phyloP scores from a whole-genome alignment of 2,888 invertebrate species.

The Sisyra nigra region DNA sequence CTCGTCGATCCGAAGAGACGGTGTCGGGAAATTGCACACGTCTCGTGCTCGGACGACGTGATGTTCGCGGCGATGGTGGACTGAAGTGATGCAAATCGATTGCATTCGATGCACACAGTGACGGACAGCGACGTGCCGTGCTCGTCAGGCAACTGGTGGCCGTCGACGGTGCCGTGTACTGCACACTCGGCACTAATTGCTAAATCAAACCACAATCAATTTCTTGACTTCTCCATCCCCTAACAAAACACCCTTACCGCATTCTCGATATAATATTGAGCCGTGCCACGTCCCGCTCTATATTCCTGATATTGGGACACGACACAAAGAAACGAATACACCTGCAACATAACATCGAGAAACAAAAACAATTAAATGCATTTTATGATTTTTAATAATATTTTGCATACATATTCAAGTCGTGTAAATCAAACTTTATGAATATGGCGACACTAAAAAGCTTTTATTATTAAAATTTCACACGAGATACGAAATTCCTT shows the following conservation, averaged over 20 bases:
- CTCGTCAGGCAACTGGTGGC: conserved; percentile 33
- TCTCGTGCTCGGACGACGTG: conserved; percentile 27
- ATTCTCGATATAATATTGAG: conserved; percentile 44
- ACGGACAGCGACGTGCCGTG: conserved; percentile 16
- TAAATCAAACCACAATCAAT: not conserved
- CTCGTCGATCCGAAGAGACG: conserved; percentile 11
- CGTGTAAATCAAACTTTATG: too few species aligned
- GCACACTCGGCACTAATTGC: conserved; percentile 32
- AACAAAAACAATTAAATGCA: too few species aligned
- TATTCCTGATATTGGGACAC: conserved; percentile 78
- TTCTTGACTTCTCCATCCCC: not conserved
- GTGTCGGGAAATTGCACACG: conserved; percentile 56
- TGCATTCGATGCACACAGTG: conserved; percentile 32
- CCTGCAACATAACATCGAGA: too few species aligned
- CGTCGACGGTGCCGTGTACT: conserved; percentile 34
- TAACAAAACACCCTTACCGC: conserved; percentile 34
- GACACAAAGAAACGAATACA: conserved; percentile 69
- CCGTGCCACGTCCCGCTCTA: conserved; percentile 52
- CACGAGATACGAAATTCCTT: too few species aligned
- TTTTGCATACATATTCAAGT: too few species aligned
- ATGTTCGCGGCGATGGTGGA: conserved; percentile 31
- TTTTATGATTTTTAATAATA: too few species aligned
- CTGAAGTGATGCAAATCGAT: conserved; percentile 32
- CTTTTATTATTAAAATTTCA: too few species aligned
- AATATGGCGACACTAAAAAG: too few species aligned